Evolutionary conservation across 2,797 vertebrate genomes (phyloP).

Genomic region (Emys orbicularis): DNA sequence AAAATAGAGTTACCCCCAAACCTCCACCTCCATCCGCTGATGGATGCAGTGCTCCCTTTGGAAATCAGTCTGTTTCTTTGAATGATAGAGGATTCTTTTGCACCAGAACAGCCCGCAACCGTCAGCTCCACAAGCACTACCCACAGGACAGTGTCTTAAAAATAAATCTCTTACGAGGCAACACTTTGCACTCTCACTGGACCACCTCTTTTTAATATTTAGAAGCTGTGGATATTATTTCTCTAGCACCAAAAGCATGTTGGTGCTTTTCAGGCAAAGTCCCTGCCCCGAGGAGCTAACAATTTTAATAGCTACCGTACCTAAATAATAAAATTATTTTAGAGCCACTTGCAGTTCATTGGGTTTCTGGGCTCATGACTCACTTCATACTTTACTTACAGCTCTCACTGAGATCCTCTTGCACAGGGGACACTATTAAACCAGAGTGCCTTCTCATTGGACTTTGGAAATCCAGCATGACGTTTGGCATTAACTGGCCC

Average conservation of each 20-base stretch:
- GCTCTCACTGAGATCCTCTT: too few species aligned
- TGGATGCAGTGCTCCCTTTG: not conserved
- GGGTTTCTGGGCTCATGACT: not conserved
- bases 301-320: not conserved
- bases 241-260: not conserved
- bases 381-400: not conserved
- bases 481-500: not conserved
- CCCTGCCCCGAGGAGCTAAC: not conserved
- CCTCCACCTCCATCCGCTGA: not conserved
- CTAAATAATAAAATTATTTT: not conserved
- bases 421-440: too few species aligned
- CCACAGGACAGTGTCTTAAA: not conserved
- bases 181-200: not conserved
- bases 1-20: not conserved
- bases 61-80: not conserved
- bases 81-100: not conserved
- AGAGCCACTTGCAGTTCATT: fast-evolving
- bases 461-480: not conserved
- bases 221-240: not conserved
- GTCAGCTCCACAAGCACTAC: not conserved
- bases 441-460: not conserved
- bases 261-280: not conserved
- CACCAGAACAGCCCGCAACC: not conserved
- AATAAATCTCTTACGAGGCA: not conserved
- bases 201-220: not conserved